Evolutionary conservation across 1,140 invertebrate species (phyloP), one percentile per base, ranked within the genome.

Genomic region (Papilio helenus): DNA sequence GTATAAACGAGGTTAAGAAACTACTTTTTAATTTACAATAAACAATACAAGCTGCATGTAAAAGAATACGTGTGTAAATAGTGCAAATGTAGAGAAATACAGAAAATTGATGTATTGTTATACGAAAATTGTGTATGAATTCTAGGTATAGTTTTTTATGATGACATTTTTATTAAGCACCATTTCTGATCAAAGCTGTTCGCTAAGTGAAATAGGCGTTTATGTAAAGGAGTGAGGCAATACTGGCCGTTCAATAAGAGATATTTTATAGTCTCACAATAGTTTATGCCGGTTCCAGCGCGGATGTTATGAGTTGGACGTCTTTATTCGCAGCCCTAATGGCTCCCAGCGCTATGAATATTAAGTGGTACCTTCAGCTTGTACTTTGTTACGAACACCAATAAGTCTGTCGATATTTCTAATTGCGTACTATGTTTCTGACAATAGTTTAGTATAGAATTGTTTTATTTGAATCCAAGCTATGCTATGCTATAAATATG

Each of bases 191-290:
- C 42, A 79, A 65, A 61, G 49, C 79, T 58, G 79, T 72, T 71
- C 78, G 74, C 80, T 80, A 80, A 85, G 80, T 83, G 82, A 82
- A 84, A 83, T 81, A 79, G 83, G 74, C 84, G 72, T 85, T 86
- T 83, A 86, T 82, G 77, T 80, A 81, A 83, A 83, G 80, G 81
- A 86, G 77, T 74, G 51, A 80, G 76, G 73, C 46, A 68, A 80
- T 79, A 81, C 84, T 80, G 74, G 16, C 34, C 72, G 65, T 76
- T 83, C 80, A 73, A 84, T 83, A 83, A 80, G 55, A 72, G 34
- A 79, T 79, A 77, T 79, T 72, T 79, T 82, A 79, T 80, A 29
- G 81, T 72, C 44, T 51, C 26, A 39, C 74, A 78, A 72, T 73
- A 76, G 58, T 74, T 51, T 74, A 76, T 76, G 49, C 12, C 29